Evolutionary conservation across 2,888 invertebrate species (phyloP).

Genomic region (Zaprionus bogoriensis): DNA sequence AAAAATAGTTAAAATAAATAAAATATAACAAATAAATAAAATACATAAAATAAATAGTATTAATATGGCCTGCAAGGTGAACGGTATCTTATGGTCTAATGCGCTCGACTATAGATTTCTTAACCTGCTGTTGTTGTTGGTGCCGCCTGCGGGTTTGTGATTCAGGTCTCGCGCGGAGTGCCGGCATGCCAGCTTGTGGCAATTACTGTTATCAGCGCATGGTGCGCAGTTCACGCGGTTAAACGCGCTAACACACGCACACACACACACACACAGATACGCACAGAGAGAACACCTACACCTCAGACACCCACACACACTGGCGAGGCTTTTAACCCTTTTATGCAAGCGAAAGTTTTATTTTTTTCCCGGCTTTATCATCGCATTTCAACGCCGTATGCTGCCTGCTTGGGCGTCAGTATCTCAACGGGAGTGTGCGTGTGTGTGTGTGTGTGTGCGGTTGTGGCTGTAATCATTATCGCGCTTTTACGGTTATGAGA

Average conservation of each 20-base stretch:
- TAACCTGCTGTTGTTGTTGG: background rate
- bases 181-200: conserved; percentile 73
- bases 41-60: too few relatives aligned
- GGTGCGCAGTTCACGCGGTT: conserved; percentile 77
- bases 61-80: too few relatives aligned
- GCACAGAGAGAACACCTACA: too few relatives aligned
- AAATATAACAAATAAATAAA: too few relatives aligned
- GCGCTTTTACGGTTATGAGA: conserved; percentile 80
- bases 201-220: conserved; percentile 76
- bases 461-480: conserved; percentile 78
- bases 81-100: too few relatives aligned
- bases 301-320: conserved; percentile 18
- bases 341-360: conserved; percentile 65
- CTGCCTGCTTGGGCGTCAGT: conserved; percentile 40
- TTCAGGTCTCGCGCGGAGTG: conserved; percentile 33
- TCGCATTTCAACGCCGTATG: conserved; percentile 71
- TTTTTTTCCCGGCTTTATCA: conserved; percentile 54
- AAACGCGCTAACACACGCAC: conserved; percentile 74
- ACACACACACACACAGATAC: conserved; percentile 24
- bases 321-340: conserved; percentile 69
- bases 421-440: conserved; percentile 18
- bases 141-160: conserved; percentile 46
- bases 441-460: conserved; percentile 26
- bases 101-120: too few relatives aligned
- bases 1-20: too few relatives aligned